phyloP scores from a whole-genome alignment of 2,113 vertebrate species.

The Coturnix japonica region DNA sequence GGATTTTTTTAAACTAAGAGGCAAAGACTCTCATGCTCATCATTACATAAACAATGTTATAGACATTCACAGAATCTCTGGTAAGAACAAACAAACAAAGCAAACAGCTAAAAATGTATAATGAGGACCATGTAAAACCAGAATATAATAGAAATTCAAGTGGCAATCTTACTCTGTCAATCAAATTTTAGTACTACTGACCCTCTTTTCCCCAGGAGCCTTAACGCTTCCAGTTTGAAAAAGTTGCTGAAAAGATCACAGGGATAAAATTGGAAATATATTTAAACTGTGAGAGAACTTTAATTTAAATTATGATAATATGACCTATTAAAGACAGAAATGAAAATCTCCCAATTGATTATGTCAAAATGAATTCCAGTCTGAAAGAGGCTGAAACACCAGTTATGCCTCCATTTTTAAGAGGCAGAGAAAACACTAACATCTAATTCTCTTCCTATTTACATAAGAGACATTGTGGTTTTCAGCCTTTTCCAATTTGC shows the following conservation, averaged over 20 bases:
- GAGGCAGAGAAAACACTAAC: neutral
- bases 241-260: slow-evolving; percentile 16
- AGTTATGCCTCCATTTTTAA: neutral
- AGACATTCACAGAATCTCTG: neutral
- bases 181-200: neutral
- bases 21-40: neutral
- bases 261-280: slow-evolving; percentile 30
- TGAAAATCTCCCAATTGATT: slow-evolving; percentile 23
- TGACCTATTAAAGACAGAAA: slow-evolving; percentile 59
- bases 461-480: neutral
- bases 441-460: neutral
- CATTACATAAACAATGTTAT: neutral
- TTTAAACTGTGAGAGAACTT: slow-evolving; percentile 19
- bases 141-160: slow-evolving; percentile 21
- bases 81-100: neutral
- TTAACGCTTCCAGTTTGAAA: neutral
- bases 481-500: neutral
- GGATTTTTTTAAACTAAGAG: neutral
- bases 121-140: neutral
- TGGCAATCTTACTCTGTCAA: neutral
- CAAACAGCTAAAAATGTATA: neutral
- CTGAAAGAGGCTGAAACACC: neutral
- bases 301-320: slow-evolving; percentile 65
- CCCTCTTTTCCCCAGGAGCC: neutral
- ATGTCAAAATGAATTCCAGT: neutral